Percentiles rank a stretch among this genome's conserved stretches.
Evolutionary conservation across 2,113 vertebrate species (phyloP).

Genomic region (Monopterus albus): DNA sequence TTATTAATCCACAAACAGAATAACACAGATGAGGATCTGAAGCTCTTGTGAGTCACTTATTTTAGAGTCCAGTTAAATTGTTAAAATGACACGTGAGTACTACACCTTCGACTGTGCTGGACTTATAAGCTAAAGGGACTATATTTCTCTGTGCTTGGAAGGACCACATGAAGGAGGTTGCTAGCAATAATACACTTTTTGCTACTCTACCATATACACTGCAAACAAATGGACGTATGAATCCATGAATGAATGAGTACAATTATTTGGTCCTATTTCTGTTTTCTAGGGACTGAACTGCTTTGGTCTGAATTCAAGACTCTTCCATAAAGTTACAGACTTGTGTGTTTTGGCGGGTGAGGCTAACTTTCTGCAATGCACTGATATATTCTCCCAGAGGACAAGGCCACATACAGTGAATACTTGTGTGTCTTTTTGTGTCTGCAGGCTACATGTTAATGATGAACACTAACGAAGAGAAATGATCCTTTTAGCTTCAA

Average conservation of each 20-base stretch:
- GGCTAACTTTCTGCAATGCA: conserved; percentile 18
- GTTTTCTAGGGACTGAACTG: not conserved
- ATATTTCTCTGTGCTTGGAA: not conserved
- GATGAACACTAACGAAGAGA: conserved; percentile 74
- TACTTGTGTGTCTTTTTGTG: conserved; percentile 48
- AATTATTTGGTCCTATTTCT: not conserved
- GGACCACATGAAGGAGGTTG: not conserved
- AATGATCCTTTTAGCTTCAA: conserved; percentile 65
- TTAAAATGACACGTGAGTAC: no score
- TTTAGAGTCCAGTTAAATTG: not conserved
- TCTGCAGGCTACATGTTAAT: conserved; percentile 68
- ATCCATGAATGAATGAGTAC: not conserved
- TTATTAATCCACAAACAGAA: not conserved
- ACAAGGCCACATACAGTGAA: conserved; percentile 24
- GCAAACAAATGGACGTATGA: not conserved
- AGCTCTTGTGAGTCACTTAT: not conserved
- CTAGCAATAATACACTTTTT: not conserved
- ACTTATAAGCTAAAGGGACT: not conserved
- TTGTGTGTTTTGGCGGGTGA: not conserved
- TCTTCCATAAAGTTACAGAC: conserved; percentile 1
- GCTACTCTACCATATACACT: not conserved
- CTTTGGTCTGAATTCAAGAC: not conserved
- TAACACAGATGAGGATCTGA: no score
- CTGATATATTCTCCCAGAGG: conserved; percentile 22
- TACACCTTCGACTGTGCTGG: not conserved